phyloP scores from a whole-genome alignment of 2,888 invertebrate species.

The Allolobophora icterica region DNA sequence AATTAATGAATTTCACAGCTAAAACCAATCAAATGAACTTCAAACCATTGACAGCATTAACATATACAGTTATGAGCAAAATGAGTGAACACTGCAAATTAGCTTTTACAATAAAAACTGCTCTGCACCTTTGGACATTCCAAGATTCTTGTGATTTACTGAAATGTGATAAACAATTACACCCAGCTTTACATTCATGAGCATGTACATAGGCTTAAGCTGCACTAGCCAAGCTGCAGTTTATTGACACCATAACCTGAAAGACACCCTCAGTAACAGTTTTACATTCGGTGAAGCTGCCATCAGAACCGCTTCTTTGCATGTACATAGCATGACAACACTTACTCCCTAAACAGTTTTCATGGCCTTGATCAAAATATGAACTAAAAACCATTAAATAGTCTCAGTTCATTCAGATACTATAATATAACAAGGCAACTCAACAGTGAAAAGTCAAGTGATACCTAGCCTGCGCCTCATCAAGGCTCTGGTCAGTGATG shows the following conservation, averaged over 20 bases:
- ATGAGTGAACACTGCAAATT: neutral
- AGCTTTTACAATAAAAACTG: neutral
- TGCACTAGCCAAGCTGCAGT: no score
- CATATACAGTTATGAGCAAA: neutral
- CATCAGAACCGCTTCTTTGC: no score
- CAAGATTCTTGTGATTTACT: no score
- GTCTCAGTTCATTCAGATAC: neutral
- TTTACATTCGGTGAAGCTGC: no score
- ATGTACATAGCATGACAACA: no score
- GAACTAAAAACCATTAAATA: neutral
- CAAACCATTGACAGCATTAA: slow-evolving; percentile 11
- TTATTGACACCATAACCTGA: no score
- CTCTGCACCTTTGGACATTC: neutral
- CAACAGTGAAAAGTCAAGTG: neutral
- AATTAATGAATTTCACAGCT: neutral
- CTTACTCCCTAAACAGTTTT: no score
- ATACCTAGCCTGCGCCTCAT: slow-evolving; percentile 91
- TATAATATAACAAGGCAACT: neutral
- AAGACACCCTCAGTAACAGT: no score
- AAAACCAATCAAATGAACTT: neutral
- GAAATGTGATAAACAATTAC: no score
- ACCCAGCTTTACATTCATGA: no score
- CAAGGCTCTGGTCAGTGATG: slow-evolving; percentile 95
- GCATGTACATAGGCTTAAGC: no score
- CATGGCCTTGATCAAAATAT: neutral